Percentiles rank a stretch among this genome's conserved stretches.
These are phyloP conservation scores for Eucidaris tribuloides DNA, from an alignment of 35 echinoderm and acorn worm species.

Conservation along the genomic window DNA sequence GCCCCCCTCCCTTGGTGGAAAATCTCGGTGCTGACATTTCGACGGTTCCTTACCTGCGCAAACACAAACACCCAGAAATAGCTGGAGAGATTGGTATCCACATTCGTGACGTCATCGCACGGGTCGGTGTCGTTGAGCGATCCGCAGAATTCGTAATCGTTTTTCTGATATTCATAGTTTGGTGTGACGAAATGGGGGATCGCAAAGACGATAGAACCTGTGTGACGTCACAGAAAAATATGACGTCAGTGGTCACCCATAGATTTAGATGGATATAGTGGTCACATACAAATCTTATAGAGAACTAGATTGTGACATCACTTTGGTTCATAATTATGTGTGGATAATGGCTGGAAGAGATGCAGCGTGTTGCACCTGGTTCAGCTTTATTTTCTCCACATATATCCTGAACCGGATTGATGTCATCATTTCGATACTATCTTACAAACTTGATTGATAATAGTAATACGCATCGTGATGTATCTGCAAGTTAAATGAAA, in stretches of 20 bases:
- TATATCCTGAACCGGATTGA: too few relatives aligned
- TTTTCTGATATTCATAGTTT: constrained; percentile 1
- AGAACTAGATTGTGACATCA: not conserved
- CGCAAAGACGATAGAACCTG: constrained; percentile 3
- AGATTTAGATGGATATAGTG: not conserved
- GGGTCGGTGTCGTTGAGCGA: not conserved
- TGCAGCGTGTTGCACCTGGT: not conserved
- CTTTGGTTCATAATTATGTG: not conserved
- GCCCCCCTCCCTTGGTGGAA: too few relatives aligned
- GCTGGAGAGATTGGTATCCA: too few relatives aligned
- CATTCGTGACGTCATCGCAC: not conserved
- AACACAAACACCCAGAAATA: too few relatives aligned
- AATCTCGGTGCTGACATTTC: too few relatives aligned
- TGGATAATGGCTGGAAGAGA: not conserved
- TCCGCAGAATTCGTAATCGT: not conserved
- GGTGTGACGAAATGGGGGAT: constrained; percentile 13
- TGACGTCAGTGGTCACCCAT: not conserved
- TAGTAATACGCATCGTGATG: too few relatives aligned
- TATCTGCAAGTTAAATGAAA: too few relatives aligned
- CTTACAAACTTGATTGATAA: too few relatives aligned
- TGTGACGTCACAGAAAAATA: not conserved
- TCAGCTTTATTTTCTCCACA: not conserved
- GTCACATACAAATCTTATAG: not conserved
- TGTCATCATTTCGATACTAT: too few relatives aligned
- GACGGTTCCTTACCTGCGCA: too few relatives aligned